Conservation (phyloP, 2,888 invertebrate species). For the Frankliniella intonsa region DNA sequence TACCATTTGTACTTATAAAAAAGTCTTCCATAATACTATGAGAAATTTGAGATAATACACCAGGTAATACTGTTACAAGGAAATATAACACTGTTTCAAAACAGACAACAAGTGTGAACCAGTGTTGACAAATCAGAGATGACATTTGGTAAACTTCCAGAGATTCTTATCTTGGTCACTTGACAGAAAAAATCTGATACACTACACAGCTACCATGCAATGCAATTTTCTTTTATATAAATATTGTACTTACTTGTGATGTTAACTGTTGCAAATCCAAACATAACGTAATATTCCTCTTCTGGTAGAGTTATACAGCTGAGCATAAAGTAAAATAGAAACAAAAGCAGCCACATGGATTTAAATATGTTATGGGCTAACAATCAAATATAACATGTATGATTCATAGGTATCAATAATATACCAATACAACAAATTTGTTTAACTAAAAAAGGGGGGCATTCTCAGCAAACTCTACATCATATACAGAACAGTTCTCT, state of each 20-base stretch:
- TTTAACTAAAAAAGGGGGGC: not conserved
- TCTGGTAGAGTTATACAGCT: too few relatives aligned
- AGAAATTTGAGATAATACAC: conserved; percentile 1
- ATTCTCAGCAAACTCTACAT: not conserved
- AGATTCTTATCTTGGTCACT: not conserved
- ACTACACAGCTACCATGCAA: not conserved
- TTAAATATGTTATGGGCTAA: not conserved
- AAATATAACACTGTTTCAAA: not conserved
- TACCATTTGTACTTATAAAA: conserved; percentile 3
- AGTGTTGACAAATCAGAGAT: not conserved
- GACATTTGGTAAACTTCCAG: not conserved
- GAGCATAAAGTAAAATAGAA: too few relatives aligned
- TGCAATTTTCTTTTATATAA: not conserved
- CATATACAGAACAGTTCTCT: not conserved
- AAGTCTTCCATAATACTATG: conserved; percentile 21
- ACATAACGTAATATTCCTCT: too few relatives aligned
- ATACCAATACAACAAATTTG: not conserved
- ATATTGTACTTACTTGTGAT: not conserved
- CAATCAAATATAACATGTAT: not conserved
- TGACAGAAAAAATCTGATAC: not conserved
- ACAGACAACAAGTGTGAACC: not conserved
- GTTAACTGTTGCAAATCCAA: not conserved
- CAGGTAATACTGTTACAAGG: not conserved
- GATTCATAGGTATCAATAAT: not conserved
- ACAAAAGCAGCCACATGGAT: not conserved